These are phyloP conservation scores for Acanthis flammea DNA, from an alignment of 2,797 vertebrate species.

Conservation along the genomic window DNA sequence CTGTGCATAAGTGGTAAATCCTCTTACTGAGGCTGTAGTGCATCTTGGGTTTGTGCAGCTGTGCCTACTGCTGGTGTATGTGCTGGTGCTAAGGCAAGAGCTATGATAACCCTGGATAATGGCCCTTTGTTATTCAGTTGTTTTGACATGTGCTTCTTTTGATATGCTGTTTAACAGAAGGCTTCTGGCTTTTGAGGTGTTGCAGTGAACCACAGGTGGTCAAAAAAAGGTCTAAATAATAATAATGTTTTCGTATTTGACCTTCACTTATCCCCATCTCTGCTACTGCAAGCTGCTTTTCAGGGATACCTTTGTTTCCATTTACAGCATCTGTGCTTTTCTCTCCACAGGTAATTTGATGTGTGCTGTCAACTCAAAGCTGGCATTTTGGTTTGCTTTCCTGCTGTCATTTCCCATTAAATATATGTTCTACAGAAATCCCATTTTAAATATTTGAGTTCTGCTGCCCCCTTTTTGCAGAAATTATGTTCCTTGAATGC, in stretches of 20 bases:
- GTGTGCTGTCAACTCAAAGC: background rate
- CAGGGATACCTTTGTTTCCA: background rate
- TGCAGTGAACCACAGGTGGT: background rate
- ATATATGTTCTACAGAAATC: background rate
- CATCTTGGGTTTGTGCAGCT: background rate
- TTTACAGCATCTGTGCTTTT: background rate
- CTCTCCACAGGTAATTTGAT: background rate
- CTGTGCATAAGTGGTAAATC: background rate
- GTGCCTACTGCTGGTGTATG: rapidly evolving
- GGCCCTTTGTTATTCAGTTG: background rate
- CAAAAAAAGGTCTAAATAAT: background rate
- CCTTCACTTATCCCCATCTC: background rate
- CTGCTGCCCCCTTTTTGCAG: background rate
- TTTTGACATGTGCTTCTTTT: background rate
- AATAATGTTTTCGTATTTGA: background rate
- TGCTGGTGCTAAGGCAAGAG: background rate
- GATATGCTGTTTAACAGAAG: background rate
- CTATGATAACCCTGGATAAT: background rate
- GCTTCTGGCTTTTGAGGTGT: background rate
- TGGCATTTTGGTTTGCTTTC: background rate
- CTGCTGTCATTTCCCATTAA: background rate
- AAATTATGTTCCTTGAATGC: background rate
- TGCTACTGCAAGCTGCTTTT: background rate
- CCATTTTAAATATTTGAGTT: background rate
- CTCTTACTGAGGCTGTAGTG: background rate